These are phyloP conservation scores for Upupa epops DNA, from an alignment of 2,113 vertebrate species.

Conservation along the genomic window DNA sequence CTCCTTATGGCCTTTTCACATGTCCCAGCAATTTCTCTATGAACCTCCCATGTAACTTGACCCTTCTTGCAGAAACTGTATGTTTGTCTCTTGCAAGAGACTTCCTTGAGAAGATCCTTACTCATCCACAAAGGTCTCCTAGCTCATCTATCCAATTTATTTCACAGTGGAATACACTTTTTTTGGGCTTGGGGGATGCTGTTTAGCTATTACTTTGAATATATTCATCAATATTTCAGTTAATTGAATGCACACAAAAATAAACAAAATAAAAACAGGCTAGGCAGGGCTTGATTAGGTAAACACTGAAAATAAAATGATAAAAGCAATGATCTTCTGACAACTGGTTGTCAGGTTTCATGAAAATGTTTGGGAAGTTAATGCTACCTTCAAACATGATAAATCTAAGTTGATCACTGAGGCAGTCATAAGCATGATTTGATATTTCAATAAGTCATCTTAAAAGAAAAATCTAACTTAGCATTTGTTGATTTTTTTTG, in stretches of 20 bases:
- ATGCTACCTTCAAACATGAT: background rate
- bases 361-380: background rate
- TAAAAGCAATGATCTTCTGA: background rate
- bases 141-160: too few relatives aligned
- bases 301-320: background rate
- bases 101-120: too few relatives aligned
- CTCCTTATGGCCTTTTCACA: too few relatives aligned
- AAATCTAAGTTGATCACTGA: background rate
- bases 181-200: too few relatives aligned
- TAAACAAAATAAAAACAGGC: background rate
- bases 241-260: background rate
- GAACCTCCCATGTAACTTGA: too few relatives aligned
- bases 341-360: background rate
- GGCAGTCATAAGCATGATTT: background rate
- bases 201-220: background rate
- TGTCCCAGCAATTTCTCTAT: too few relatives aligned
- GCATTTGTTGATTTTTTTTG: background rate
- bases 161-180: too few relatives aligned
- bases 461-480: background rate
- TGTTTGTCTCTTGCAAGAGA: too few relatives aligned
- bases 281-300: background rate
- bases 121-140: too few relatives aligned
- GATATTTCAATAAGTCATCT: too few relatives aligned
- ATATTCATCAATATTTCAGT: background rate
- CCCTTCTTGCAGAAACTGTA: too few relatives aligned